phyloP scores from a whole-genome alignment of 1,140 invertebrate species.

The Paracyclopina nana region DNA sequence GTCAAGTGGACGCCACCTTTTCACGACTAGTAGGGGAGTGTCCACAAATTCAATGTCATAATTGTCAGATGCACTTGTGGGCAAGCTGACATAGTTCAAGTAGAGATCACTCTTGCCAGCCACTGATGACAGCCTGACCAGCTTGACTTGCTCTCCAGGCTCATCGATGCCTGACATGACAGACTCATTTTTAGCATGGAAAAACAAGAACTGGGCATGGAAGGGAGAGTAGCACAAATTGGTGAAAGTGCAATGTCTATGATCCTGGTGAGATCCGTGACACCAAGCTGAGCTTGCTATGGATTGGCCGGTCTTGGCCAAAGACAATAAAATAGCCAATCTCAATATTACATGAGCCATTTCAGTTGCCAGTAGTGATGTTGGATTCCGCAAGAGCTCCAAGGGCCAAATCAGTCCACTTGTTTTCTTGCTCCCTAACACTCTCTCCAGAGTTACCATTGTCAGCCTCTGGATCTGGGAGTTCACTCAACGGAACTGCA shows the following conservation, averaged over 20 bases:
- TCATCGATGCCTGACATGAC: neutral
- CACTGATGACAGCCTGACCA: conserved; percentile 1
- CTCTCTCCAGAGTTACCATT: conserved; percentile 73
- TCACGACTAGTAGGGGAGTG: neutral
- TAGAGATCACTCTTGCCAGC: neutral
- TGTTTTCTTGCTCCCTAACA: conserved; percentile 68
- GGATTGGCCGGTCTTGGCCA: neutral
- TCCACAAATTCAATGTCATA: neutral
- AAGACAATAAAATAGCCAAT: neutral
- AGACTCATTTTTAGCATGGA: neutral
- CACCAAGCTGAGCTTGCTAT: conserved; percentile 6
- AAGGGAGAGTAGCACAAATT: conserved; percentile 3
- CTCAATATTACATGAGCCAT: too few species aligned
- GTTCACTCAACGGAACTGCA: conserved; percentile 57
- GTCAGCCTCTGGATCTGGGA: conserved; percentile 82
- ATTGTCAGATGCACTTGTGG: neutral
- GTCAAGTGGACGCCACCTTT: neutral
- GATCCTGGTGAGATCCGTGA: conserved; percentile 1
- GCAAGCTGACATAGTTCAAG: neutral
- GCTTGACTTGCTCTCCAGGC: neutral
- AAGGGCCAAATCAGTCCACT: conserved; percentile 61
- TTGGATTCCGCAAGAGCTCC: conserved; percentile 32
- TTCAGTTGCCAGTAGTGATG: neutral
- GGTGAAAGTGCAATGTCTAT: neutral
- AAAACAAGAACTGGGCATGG: conserved; percentile 1